Percentiles rank a stretch among this genome's conserved stretches.
phyloP scores from a whole-genome alignment of 1,140 invertebrate genomes.

The Chymomyza costata region DNA sequence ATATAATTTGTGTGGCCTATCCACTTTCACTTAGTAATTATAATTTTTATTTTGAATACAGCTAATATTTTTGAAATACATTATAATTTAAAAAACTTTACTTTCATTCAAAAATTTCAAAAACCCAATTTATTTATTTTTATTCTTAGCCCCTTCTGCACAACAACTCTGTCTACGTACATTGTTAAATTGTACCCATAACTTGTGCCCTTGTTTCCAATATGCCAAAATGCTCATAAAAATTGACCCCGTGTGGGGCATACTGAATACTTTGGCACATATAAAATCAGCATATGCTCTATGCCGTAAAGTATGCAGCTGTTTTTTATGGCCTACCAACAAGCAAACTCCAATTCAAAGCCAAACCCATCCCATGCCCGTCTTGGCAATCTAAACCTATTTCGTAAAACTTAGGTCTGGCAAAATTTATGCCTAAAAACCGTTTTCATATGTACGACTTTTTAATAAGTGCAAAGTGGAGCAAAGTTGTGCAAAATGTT shows the following conservation, averaged over 20 bases:
- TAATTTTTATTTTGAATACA: no score
- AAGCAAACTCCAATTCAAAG: no score
- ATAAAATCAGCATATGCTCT: constrained; percentile 66
- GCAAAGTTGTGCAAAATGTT: constrained; percentile 42
- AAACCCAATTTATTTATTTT: no score
- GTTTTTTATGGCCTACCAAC: constrained; percentile 55
- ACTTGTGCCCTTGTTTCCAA: constrained; percentile 69
- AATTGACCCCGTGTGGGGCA: constrained; percentile 62
- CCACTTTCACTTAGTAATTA: no score
- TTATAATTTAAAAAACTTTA: no score
- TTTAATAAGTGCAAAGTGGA: constrained; percentile 71
- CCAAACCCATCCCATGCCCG: no score
- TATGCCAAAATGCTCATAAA: constrained; percentile 70
- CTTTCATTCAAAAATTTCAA: no score
- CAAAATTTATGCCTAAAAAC: constrained; percentile 50
- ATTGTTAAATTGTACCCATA: constrained; percentile 62
- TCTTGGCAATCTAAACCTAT: no score
- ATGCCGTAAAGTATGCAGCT: constrained; percentile 66
- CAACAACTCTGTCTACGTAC: constrained; percentile 8
- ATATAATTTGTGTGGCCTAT: no score
- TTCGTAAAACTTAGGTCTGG: constrained; percentile 57
- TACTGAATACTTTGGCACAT: constrained; percentile 22
- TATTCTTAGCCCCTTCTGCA: constrained; percentile 15
- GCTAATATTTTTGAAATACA: no score
- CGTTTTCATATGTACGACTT: constrained; percentile 57